Conservation (phyloP, 2,113 vertebrate species). For the Lepisosteus osseus region DNA sequence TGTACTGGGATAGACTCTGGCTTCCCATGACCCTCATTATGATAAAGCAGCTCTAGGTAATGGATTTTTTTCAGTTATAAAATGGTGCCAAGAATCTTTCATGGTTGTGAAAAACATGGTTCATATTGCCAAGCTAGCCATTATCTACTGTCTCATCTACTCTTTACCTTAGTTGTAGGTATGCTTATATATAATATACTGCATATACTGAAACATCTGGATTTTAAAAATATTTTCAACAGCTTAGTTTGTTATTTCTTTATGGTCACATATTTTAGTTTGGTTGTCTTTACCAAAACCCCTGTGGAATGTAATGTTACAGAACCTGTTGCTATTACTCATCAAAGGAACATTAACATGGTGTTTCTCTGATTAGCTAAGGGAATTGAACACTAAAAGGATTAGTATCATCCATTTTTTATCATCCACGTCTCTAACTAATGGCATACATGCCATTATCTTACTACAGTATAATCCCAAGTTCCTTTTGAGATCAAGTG, state of each 20-base stretch:
- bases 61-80: too few species aligned
- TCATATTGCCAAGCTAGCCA: too few species aligned
- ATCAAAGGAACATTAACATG: slow-evolving; percentile 17
- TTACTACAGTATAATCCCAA: slow-evolving; percentile 47
- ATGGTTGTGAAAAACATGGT: too few species aligned
- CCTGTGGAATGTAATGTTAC: slow-evolving; percentile 8
- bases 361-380: slow-evolving; percentile 23
- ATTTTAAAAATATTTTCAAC: too few species aligned
- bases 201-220: too few species aligned
- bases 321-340: slow-evolving; percentile 8
- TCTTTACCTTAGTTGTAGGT: too few species aligned
- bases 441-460: slow-evolving; percentile 33
- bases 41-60: too few species aligned
- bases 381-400: slow-evolving; percentile 41
- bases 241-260: neutral
- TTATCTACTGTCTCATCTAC: too few species aligned
- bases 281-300: slow-evolving; percentile 16
- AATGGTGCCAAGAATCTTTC: too few species aligned
- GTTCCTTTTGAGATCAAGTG: slow-evolving; percentile 44
- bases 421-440: slow-evolving; percentile 3
- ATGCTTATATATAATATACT: too few species aligned
- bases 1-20: too few species aligned
- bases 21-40: too few species aligned
- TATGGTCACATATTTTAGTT: neutral
- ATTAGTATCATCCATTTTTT: slow-evolving; percentile 56